Conservation (phyloP, 1,140 invertebrate species). For the Ericerus pela region DNA sequence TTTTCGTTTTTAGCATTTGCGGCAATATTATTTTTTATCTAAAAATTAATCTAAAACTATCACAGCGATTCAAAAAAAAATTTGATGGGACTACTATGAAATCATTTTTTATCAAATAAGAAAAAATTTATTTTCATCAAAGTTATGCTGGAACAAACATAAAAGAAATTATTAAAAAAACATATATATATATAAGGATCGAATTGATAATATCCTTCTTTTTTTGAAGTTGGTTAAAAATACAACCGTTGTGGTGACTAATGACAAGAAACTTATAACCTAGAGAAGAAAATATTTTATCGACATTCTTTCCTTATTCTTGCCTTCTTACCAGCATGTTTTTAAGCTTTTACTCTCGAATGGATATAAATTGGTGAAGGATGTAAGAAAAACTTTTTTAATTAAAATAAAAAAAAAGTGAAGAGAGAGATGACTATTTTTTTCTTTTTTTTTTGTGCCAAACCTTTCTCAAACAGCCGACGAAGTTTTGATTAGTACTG, state of each 20-base stretch:
- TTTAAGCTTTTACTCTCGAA: neutral
- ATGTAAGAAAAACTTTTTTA: neutral
- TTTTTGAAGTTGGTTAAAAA: no score
- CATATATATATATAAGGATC: no score
- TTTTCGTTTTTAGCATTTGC: no score
- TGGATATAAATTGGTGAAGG: neutral
- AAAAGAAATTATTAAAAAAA: no score
- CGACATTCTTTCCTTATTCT: neutral
- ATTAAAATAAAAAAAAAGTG: neutral
- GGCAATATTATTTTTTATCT: no score
- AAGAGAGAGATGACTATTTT: neutral
- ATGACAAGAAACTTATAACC: neutral
- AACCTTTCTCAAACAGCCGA: slow-evolving; percentile 90
- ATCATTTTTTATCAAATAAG: no score
- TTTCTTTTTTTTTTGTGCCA: slow-evolving; percentile 21
- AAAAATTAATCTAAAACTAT: no score
- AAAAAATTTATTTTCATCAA: no score
- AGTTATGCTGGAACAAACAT: no score
- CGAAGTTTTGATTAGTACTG: slow-evolving; percentile 76
- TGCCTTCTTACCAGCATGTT: neutral
- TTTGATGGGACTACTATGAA: no score
- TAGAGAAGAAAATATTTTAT: neutral
- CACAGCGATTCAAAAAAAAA: no score
- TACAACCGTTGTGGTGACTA: neutral
- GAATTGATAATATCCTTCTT: no score